A percentile compares a stretch with the other conserved stretches of the same genome.
Conservation (phyloP, 2,797 vertebrate species). For the Peromyscus nudipes region DNA sequence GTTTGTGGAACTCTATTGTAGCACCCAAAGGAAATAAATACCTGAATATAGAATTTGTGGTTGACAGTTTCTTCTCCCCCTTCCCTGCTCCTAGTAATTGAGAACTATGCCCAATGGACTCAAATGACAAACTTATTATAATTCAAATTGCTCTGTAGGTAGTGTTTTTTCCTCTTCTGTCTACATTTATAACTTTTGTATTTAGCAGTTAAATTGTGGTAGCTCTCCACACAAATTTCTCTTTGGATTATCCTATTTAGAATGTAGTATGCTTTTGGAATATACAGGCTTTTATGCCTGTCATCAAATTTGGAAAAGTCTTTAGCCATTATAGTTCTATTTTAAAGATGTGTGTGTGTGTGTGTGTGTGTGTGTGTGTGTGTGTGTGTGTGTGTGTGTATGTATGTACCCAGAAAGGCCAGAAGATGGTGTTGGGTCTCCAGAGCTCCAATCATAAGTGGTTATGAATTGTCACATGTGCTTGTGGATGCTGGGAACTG, state of each 20-base stretch:
- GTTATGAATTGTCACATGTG: not conserved
- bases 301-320: not conserved
- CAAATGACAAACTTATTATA: not conserved
- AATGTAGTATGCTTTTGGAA: not conserved
- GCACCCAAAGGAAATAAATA: not conserved
- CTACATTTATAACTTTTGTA: not conserved
- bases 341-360: not conserved
- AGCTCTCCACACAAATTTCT: not conserved
- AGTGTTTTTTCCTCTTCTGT: not conserved
- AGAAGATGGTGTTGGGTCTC: not conserved
- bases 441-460: not conserved
- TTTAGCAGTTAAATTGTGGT: constrained; percentile 38
- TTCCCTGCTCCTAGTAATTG: not conserved
- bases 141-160: not conserved
- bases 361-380: not conserved
- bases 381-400: not conserved
- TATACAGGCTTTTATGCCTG: constrained; percentile 3
- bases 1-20: not conserved
- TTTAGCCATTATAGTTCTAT: not conserved
- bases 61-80: not conserved
- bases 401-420: not conserved
- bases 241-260: not conserved
- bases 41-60: not conserved
- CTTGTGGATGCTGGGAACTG: not conserved
- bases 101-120: not conserved